These are phyloP conservation scores for Acromyrmex heyeri DNA, from an alignment of 1,140 invertebrate species.

Conservation along the genomic window DNA sequence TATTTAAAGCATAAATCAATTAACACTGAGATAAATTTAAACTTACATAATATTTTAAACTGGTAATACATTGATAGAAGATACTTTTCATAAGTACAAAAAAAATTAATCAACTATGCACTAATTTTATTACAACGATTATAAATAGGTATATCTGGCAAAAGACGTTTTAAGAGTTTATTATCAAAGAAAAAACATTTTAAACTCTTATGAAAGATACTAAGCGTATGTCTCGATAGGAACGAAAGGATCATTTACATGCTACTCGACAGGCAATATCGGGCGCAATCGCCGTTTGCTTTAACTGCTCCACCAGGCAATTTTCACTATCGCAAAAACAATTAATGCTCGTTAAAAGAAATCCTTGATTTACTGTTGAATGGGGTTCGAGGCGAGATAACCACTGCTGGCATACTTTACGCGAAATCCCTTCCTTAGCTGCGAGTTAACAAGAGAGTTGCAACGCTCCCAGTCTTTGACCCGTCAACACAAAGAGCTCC, in stretches of 20 bases:
- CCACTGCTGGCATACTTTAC: conserved; percentile 72
- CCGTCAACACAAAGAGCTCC: conserved; percentile 13
- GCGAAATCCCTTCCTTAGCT: conserved; percentile 75
- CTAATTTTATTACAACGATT: background rate
- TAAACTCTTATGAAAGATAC: conserved; percentile 5
- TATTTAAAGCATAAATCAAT: background rate
- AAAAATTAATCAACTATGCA: background rate
- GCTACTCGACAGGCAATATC: conserved; percentile 78
- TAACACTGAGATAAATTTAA: background rate
- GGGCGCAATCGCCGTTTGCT: conserved; percentile 79
- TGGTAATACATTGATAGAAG: background rate
- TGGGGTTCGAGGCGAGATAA: conserved; percentile 83
- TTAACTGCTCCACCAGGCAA: conserved; percentile 79
- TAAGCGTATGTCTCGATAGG: conserved; percentile 29
- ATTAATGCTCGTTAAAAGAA: conserved; percentile 87
- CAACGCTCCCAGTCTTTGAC: conserved; percentile 29
- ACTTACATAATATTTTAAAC: background rate
- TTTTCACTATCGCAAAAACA: conserved; percentile 86
- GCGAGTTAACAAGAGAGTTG: conserved; percentile 78
- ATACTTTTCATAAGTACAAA: background rate
- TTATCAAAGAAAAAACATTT: background rate
- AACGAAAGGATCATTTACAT: conserved; percentile 77
- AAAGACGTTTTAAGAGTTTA: background rate
- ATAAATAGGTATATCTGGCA: background rate
- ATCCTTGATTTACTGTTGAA: conserved; percentile 85